Conservation (phyloP, 2,113 vertebrate species). For the Dasyurus viverrinus region DNA sequence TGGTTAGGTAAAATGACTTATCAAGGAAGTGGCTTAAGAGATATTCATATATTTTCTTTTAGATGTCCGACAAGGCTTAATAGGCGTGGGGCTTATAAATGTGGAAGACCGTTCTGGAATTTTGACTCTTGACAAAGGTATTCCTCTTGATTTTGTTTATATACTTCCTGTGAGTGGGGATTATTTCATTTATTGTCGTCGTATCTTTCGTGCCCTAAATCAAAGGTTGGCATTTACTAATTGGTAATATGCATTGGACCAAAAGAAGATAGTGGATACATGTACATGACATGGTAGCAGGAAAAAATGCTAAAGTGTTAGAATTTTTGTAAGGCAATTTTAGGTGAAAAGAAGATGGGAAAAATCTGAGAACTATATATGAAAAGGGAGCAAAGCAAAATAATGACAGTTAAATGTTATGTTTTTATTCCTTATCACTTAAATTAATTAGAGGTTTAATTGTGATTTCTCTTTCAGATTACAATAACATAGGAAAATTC, state of each 20-base stretch:
- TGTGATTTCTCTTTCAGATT: slow-evolving; percentile 87
- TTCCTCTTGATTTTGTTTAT: not conserved
- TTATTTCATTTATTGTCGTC: not conserved
- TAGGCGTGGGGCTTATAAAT: slow-evolving; percentile 97
- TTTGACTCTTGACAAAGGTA: slow-evolving; percentile 96
- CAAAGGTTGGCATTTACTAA: not conserved
- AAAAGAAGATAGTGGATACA: not conserved
- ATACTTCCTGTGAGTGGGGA: not conserved
- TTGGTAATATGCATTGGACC: not conserved
- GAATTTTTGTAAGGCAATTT: not conserved
- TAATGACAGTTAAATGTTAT: not conserved
- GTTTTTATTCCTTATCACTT: not conserved
- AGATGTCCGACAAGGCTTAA: slow-evolving; percentile 96
- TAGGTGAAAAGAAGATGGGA: not conserved
- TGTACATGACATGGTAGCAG: not conserved
- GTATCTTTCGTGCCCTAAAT: too few species aligned
- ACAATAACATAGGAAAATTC: slow-evolving; percentile 99
- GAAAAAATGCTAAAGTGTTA: not conserved
- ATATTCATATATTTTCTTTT: slow-evolving; percentile 46
- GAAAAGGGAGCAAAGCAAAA: not conserved
- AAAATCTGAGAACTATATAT: not conserved
- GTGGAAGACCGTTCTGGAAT: slow-evolving; percentile 94
- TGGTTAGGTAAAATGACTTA: not conserved
- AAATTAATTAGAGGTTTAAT: not conserved
- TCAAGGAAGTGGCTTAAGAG: not conserved